Conservation (phyloP, 1,140 invertebrate genomes). For the Ostrea edulis region DNA sequence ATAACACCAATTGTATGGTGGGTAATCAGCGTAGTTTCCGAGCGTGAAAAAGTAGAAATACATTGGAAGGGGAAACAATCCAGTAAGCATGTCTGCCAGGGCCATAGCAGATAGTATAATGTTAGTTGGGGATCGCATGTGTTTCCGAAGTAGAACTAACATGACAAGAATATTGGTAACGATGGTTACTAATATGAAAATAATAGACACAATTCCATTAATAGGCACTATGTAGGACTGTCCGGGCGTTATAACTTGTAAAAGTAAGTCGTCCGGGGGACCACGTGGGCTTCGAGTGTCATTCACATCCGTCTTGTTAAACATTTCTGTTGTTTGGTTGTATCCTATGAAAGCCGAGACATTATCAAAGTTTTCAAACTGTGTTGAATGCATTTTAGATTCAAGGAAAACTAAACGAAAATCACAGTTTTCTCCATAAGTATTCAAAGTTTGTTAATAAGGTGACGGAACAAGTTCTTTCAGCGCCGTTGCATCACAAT, state of each 20-base stretch:
- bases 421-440: not conserved
- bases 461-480: not conserved
- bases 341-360: not conserved
- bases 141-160: slow-evolving; percentile 84
- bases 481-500: not conserved
- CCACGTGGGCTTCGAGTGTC: not conserved
- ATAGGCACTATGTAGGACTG: slow-evolving; percentile 69
- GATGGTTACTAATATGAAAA: slow-evolving; percentile 91
- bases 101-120: slow-evolving; percentile 90
- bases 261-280: not conserved
- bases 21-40: slow-evolving; percentile 86
- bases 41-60: slow-evolving; percentile 94
- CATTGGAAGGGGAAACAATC: slow-evolving; percentile 92
- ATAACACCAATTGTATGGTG: slow-evolving; percentile 83
- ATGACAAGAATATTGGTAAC: slow-evolving; percentile 93
- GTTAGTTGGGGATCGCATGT: slow-evolving; percentile 87
- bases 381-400: not conserved
- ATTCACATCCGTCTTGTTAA: not conserved
- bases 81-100: slow-evolving; percentile 94
- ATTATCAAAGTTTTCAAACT: slow-evolving; percentile 14
- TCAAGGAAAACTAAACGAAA: not conserved
- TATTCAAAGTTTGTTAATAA: not conserved
- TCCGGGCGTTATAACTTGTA: not conserved
- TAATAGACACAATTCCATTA: slow-evolving; percentile 87
- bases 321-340: not conserved